A percentile compares a stretch with the other conserved stretches of the same genome.
Evolutionary conservation across 2,113 vertebrate genomes (phyloP).

Genomic region (Eurypyga helias): DNA sequence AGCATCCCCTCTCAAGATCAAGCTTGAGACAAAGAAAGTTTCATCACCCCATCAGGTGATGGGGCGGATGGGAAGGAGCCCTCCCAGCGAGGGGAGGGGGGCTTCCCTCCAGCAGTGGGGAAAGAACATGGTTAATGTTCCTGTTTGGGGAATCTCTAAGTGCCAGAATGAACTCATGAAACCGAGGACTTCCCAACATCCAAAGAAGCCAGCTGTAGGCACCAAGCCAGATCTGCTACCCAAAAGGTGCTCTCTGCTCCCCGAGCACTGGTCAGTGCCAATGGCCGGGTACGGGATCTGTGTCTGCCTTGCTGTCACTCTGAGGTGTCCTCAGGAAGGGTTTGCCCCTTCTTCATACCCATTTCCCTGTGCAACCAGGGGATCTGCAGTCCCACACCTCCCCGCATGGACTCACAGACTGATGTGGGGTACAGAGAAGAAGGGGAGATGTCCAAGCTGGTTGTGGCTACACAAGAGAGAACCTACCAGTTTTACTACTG

Average conservation of each 20-base stretch:
- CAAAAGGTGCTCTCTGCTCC: rapidly evolving
- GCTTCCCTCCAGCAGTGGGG: not conserved
- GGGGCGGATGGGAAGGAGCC: not conserved
- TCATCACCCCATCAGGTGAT: rapidly evolving
- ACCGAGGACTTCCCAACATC: not conserved
- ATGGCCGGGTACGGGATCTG: rapidly evolving
- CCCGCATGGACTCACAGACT: not conserved
- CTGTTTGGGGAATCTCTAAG: not conserved
- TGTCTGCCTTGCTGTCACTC: not conserved
- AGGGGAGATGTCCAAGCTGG: not conserved
- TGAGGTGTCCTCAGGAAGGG: not conserved
- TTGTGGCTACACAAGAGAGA: not conserved
- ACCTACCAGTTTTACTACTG: rapidly evolving
- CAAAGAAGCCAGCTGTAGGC: not conserved
- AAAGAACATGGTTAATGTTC: not conserved
- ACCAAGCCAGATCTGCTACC: not conserved
- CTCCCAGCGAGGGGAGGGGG: not conserved
- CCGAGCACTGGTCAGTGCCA: not conserved
- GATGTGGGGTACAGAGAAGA: rapidly evolving
- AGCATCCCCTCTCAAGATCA: not conserved
- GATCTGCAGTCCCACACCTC: not conserved
- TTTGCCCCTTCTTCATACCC: not conserved
- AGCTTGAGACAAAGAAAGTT: rapidly evolving
- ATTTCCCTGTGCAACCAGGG: rapidly evolving
- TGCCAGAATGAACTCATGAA: not conserved